Evolutionary conservation across 2,113 vertebrate genomes (phyloP).

Genomic region (Antigone vipio): DNA sequence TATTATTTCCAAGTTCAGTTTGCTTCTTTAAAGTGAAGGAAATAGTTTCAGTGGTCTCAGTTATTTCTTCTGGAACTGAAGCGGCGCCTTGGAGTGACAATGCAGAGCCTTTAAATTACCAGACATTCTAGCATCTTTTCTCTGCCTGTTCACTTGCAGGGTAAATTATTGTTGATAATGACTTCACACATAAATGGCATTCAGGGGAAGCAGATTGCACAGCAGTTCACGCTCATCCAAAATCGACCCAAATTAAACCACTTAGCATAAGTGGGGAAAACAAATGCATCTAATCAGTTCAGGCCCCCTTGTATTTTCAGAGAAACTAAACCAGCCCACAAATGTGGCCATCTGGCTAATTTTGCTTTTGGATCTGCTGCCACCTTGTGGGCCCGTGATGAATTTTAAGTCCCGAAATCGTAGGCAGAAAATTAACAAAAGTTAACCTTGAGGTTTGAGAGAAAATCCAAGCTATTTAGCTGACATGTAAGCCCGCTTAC

Average conservation of each 20-base stretch:
- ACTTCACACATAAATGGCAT: background rate
- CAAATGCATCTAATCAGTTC: background rate
- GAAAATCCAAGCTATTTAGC: background rate
- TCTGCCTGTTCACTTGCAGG: background rate
- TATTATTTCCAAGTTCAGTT: background rate
- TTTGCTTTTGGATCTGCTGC: conserved; percentile 27
- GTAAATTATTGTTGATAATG: background rate
- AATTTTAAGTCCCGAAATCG: background rate
- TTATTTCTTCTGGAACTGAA: background rate
- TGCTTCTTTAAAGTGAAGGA: background rate
- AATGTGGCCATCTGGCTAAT: fast-evolving
- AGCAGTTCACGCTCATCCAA: background rate
- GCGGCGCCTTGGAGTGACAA: background rate
- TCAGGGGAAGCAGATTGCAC: background rate
- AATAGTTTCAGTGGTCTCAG: background rate
- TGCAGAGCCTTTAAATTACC: background rate
- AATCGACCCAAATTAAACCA: background rate
- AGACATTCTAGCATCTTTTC: background rate
- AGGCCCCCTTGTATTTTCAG: background rate
- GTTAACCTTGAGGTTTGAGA: background rate
- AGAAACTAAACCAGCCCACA: background rate
- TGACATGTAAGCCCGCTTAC: background rate
- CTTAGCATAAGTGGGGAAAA: background rate
- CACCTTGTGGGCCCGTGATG: background rate
- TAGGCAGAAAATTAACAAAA: background rate